Base-by-base conservation (phyloP, 2,888 invertebrate genomes). In the Anticlea derivata region DNA sequence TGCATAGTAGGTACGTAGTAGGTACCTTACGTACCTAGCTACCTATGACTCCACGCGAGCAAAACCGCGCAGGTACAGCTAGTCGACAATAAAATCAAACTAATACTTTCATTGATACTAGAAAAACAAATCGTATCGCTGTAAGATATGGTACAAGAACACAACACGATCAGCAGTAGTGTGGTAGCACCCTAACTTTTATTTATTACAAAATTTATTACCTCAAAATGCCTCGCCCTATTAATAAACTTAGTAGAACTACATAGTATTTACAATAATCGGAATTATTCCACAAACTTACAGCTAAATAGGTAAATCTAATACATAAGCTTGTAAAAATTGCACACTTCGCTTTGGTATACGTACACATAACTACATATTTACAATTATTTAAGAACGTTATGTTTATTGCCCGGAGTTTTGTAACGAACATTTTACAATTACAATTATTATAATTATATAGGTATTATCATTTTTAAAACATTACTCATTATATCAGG, bases 281-380 rank as follows among this genome's bases (percentile, higher is more conserved):
- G 46, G 60, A 60, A 68, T 70, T 66, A 70, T 67, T 65, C 72
- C 84, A 81, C 75, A 80, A 66, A 75, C 75, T 78, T 79, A 77
- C 64, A 65, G 68, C 62, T 76, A 48, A 43, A 20, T 43, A 73
- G 68, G 47, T 71, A 70, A 49, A 65, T 69, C 80, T 86, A 86
- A 75, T 85, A 84, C 78, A 83, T 82, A 88, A 89, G 88, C 84
- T 84, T 89, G 81, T 85, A 88, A 87, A 88, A 90, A 91, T 91
- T 91, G 90, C 90, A 91, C 90, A 87, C 86, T 75, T 88, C 81
- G 83, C 89, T 91, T 90, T 89, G 90, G 88, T 88, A 88, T 90
- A 89, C 87, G 86, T 87, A 86, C 76, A 85, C 81, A 83, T 90
- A 86, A 72, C 86, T 89, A 89, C 82, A 46, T 89, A 89, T 90